Evolutionary conservation across 2,113 vertebrate genomes (phyloP), one percentile per base, ranked within the genome.

Genomic region (Antechinus flavipes): DNA sequence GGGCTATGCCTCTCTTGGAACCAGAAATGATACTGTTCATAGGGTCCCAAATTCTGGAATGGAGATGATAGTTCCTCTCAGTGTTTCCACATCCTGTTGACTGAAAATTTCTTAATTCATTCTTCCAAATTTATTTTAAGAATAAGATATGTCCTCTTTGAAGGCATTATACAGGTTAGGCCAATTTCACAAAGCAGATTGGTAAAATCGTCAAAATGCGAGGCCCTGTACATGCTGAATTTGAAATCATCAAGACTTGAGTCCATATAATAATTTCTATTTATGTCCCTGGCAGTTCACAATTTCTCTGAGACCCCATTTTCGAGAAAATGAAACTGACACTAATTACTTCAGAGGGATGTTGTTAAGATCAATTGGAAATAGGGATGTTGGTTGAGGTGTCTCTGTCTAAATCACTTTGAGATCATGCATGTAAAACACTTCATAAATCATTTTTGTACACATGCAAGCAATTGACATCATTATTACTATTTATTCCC

Each of bases 371-470:
- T 5, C 3, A 12, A 35, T 35, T 35, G 30, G 61, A 35, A 35
- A 2, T 0, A 9, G 27, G 27, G 27, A 11, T 11, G 10, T 2
- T 22, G 8, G 35, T 0, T 42, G 5, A 19, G 68, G 19, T 52
- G 16, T n/a, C 35, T 22, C 35, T 76, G 35, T n/a, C 16, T 42
- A 76, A 76, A 76, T 76, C 68, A 76, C 68, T 76, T 16, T 76
- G 35, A 76, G 30, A 9, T 68, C 12, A 35, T 76, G 35, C 68
- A 76, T n/a, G 35, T 76, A 76, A 76, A 42, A n/a, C 30, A 76
- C 30, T 68, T 35, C 61, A 68, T 35, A 68, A 68, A 35, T 30
- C 4, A 35, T n/a, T 76, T 22, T n/a, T n/a, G 16, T 42, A 8
- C 35, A 76, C n/a, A 76, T 42, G 16, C 16, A 76, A n/a, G 35